Percentiles rank a stretch among this genome's conserved stretches.
phyloP scores from a whole-genome alignment of 2,888 invertebrate genomes.

The Enchytraeus crypticus region DNA sequence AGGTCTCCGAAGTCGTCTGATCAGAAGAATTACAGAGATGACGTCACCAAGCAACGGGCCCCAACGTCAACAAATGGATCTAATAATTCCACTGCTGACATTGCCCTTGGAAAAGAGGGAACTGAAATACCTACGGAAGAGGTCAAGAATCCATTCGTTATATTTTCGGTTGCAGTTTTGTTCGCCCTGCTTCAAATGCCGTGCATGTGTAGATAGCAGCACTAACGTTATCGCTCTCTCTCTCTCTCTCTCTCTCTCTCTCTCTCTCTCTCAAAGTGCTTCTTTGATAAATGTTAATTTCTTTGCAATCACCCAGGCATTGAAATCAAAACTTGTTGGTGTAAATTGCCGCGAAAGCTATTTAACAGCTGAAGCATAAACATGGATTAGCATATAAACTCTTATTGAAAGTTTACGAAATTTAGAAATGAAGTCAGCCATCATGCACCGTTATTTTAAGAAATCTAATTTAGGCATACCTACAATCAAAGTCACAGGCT shows the following conservation, averaged over 20 bases:
- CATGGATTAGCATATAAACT: too few species aligned
- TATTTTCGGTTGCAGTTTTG: background rate
- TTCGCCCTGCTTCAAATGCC: constrained; percentile 2
- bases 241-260: background rate
- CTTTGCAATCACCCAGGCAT: background rate
- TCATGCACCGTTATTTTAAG: too few species aligned
- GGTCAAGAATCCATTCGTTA: background rate
- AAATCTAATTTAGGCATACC: too few species aligned
- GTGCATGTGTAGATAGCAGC: background rate
- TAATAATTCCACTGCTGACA: too few species aligned
- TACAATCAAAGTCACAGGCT: too few species aligned
- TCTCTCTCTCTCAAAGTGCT: background rate
- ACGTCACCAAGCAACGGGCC: too few species aligned
- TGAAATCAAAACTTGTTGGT: too few species aligned
- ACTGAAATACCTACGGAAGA: background rate
- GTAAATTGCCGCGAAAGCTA: too few species aligned
- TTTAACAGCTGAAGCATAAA: too few species aligned
- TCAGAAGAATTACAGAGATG: background rate
- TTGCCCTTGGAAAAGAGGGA: background rate
- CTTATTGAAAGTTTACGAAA: too few species aligned
- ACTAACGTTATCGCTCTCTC: background rate
- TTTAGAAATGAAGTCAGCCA: too few species aligned
- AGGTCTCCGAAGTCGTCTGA: background rate
- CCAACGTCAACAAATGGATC: too few species aligned
- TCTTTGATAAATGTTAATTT: background rate